Conservation (phyloP, 2,797 vertebrate species). For the Intellagama lesueurii region DNA sequence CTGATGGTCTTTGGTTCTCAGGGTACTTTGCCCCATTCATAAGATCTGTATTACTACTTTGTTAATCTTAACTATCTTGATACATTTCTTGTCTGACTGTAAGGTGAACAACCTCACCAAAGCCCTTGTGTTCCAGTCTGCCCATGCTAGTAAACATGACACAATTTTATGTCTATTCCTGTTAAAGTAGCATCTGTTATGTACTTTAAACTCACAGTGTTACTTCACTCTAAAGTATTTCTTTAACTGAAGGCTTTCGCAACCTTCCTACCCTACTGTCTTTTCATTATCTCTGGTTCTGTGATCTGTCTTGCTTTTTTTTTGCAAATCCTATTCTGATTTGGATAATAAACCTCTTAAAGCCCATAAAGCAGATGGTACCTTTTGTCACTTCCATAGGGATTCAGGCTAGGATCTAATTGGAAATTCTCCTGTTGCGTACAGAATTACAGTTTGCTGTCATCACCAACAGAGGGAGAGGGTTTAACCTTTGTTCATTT, state of each 20-base stretch:
- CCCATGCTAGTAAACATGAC: neutral
- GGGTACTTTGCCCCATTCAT: neutral
- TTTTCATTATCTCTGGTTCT: slow-evolving; percentile 41
- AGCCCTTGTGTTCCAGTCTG: neutral
- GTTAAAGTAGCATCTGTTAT: neutral
- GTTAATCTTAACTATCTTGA: neutral
- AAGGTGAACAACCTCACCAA: neutral
- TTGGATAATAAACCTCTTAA: slow-evolving; percentile 46
- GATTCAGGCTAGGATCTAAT: slow-evolving; percentile 35
- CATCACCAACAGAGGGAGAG: slow-evolving; percentile 36
- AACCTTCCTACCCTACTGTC: slow-evolving; percentile 18
- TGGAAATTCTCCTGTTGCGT: slow-evolving; percentile 45
- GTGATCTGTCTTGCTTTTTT: slow-evolving; percentile 25
- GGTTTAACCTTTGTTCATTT: slow-evolving; percentile 31
- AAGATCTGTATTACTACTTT: neutral
- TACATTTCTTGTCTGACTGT: neutral
- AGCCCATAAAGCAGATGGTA: slow-evolving; percentile 46
- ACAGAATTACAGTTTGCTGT: slow-evolving; percentile 38
- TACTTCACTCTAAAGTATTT: slow-evolving; percentile 27
- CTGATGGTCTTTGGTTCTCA: neutral
- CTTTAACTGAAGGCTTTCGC: slow-evolving; percentile 17
- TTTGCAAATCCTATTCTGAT: slow-evolving; percentile 35
- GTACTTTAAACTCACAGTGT: neutral
- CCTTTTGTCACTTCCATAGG: slow-evolving; percentile 39
- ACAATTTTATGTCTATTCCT: slow-evolving; percentile 20